Base-by-base conservation (phyloP, 2,888 invertebrate species). In the Amblyteles armatorius region DNA sequence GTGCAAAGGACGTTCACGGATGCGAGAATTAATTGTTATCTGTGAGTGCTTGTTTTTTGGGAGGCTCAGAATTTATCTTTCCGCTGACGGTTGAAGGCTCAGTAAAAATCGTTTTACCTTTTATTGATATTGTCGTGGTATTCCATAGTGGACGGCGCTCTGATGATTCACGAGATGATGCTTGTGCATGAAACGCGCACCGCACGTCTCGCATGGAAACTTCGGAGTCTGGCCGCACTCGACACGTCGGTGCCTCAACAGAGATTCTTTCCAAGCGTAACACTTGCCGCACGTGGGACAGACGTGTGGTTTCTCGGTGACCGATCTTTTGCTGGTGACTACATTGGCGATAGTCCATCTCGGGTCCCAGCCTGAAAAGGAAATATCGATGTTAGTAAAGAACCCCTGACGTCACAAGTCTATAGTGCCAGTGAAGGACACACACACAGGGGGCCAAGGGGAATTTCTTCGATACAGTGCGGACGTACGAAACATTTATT, bases 221-320 rank as follows among this genome's bases (percentile, higher is more conserved):
- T 89, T 89, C 1, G 92, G 92, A 76, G 89, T 89, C 13, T 89
- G 90, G 3, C 92, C 93, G 82, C 93, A 94, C 80, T 93, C 92
- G 87, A 90, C 89, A 52, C 89, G 87, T 50, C 88, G 85, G 86
- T 93, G 93, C 71, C 91, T 89, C 79, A 88, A 82, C 68, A 92
- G 86, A 9, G 90, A 90, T 16, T 87, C 88, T 60, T 85, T 87
- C 86, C 89, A 89, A 77, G 84, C 85, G 85, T 93, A 93, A n/a
- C 86, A 82, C 72, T 90, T 91, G n/a, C 88, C 88, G 80, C 93
- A 93, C 19, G 85, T 86, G 33, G 65, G 36, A 86, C 93, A 92
- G 63, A 71, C 79, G 86, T 87, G 85, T 6, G 84, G 83, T 72
- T 85, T 87, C 36, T 60, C 57, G 4, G 40, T 22, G 6, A 22